A percentile compares a stretch with the other conserved stretches of the same genome.
Conservation (phyloP, 2,797 vertebrate genomes). For the Numenius phaeopus region DNA sequence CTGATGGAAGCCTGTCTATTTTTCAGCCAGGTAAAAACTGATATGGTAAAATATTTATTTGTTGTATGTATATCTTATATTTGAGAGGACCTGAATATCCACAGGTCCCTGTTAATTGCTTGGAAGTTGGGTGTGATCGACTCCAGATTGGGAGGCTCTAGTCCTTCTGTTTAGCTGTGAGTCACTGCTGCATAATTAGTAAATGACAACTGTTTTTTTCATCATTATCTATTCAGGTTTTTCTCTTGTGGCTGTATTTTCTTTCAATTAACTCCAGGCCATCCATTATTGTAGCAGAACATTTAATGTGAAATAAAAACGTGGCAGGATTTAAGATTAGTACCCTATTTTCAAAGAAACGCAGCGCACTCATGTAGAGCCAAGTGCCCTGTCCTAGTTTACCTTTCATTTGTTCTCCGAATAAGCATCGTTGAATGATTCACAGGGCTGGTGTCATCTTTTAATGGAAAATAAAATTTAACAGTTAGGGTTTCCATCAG, state of each 20-base stretch:
- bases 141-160: background rate
- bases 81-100: background rate
- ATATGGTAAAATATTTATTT: background rate
- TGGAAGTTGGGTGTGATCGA: background rate
- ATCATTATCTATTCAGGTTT: background rate
- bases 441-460: background rate
- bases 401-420: background rate
- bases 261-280: background rate
- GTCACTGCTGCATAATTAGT: background rate
- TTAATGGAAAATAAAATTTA: background rate
- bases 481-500: background rate
- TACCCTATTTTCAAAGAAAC: background rate
- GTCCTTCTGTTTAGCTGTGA: background rate
- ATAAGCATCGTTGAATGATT: background rate
- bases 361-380: background rate
- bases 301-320: background rate
- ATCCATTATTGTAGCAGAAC: background rate
- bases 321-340: background rate
- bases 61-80: background rate
- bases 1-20: slow-evolving; percentile 93
- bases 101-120: background rate
- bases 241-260: background rate
- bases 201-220: background rate
- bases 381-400: background rate
- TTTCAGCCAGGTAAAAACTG: slow-evolving; percentile 91